Percentiles rank a stretch among this genome's conserved stretches.
These are phyloP conservation scores for Phainopepla nitens DNA, from an alignment of 2,113 vertebrate species.

Conservation along the genomic window DNA sequence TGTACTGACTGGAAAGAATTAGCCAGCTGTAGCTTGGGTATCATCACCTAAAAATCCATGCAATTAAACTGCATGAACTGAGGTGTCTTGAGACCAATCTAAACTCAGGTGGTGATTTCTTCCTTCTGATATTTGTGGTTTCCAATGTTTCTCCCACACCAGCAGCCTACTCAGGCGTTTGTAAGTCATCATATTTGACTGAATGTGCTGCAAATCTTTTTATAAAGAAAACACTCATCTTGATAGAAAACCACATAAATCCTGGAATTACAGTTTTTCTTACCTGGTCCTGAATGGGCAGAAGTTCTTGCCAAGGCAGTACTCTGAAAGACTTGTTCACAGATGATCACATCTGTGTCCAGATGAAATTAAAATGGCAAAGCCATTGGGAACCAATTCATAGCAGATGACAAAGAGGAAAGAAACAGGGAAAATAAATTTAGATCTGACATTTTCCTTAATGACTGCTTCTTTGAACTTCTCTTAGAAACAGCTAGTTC, in stretches of 20 bases:
- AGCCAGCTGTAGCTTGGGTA: not conserved
- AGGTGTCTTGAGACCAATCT: not conserved
- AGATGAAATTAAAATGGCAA: not conserved
- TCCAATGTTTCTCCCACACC: not conserved
- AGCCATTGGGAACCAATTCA: not conserved
- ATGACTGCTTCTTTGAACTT: constrained; percentile 25
- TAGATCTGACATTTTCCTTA: constrained; percentile 36
- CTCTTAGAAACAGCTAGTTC: constrained; percentile 2
- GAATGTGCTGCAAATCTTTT: not conserved
- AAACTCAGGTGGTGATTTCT: not conserved
- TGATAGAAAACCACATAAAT: not conserved
- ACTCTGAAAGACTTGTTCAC: not conserved
- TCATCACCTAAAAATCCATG: not conserved
- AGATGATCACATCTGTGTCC: not conserved
- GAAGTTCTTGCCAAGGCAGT: not conserved
- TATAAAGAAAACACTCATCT: not conserved
- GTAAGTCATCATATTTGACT: not conserved
- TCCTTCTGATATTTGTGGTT: not conserved
- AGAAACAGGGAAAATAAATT: constrained; percentile 1
- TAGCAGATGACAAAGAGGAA: not conserved
- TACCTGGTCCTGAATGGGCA: not conserved
- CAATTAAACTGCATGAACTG: not conserved
- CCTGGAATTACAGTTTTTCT: not conserved
- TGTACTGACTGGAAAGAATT: not conserved
- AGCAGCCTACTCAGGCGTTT: not conserved